Conservation (phyloP, 2,113 vertebrate genomes). For the Antennarius striatus region DNA sequence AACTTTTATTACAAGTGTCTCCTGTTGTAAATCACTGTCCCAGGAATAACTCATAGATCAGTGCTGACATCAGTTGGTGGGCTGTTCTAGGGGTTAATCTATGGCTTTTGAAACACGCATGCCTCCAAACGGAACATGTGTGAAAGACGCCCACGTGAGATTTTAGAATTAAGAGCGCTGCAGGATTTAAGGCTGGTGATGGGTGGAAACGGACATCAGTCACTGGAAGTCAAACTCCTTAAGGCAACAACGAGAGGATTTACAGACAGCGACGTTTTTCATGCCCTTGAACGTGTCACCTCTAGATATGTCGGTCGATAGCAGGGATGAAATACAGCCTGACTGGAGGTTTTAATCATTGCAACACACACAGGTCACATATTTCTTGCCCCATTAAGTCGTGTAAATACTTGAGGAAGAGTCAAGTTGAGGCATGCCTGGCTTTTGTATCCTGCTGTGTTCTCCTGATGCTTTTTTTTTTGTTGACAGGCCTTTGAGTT, state of each 20-base stretch:
- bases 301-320: slow-evolving; percentile 50
- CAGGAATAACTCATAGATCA: slow-evolving; percentile 32
- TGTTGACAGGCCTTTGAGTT: slow-evolving; percentile 56
- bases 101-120: slow-evolving; percentile 22
- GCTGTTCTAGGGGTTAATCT: slow-evolving; percentile 34
- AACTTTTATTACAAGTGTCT: slow-evolving; percentile 68
- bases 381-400: slow-evolving; percentile 41
- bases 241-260: slow-evolving; percentile 68
- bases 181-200: slow-evolving; percentile 26
- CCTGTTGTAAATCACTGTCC: slow-evolving; percentile 72
- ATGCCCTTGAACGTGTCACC: slow-evolving; percentile 59
- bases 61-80: slow-evolving; percentile 42
- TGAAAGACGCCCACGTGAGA: slow-evolving; percentile 7
- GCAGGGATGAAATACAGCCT: slow-evolving; percentile 55
- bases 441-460: slow-evolving; percentile 23
- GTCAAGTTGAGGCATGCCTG: slow-evolving; percentile 34
- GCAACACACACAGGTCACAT: slow-evolving; percentile 40
- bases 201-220: slow-evolving; percentile 57
- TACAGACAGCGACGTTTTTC: slow-evolving; percentile 60
- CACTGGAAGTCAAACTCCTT: slow-evolving; percentile 61
- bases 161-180: slow-evolving; percentile 9
- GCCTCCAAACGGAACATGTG: slow-evolving; percentile 32
- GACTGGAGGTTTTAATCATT: slow-evolving; percentile 51
- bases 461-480: slow-evolving; percentile 2
- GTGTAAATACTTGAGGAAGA: slow-evolving; percentile 37